A percentile compares a stretch with the other conserved stretches of the same genome.
phyloP scores from a whole-genome alignment of 1,140 invertebrate species.

The Pachyrhynchus sulphureomaculatus region DNA sequence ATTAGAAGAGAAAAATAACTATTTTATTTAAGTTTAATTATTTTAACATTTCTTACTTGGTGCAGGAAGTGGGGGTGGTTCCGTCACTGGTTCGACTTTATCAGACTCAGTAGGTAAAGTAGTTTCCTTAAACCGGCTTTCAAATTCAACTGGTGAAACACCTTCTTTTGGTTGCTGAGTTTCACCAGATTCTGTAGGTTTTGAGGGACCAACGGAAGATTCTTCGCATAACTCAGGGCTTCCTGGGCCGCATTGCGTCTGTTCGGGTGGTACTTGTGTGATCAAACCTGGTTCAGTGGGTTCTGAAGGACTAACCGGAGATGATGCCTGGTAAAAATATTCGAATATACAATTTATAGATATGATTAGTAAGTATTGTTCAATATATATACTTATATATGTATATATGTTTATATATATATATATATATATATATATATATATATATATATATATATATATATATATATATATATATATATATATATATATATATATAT shows the following conservation, averaged over 20 bases:
- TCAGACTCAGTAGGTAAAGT: background rate
- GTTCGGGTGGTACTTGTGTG: background rate
- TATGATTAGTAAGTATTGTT: background rate
- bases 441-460: no score
- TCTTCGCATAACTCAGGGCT: background rate
- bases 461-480: no score
- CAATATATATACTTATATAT: background rate
- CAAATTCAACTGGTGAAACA: background rate
- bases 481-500: no score
- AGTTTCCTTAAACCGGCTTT: conserved; percentile 16
- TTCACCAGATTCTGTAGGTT: background rate
- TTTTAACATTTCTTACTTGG: conserved; percentile 9
- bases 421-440: no score
- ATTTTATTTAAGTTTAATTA: no score
- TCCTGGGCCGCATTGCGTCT: conserved; percentile 2
- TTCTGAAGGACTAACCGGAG: background rate
- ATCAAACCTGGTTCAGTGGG: background rate
- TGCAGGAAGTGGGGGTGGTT: conserved; percentile 3
- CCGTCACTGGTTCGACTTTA: conserved; percentile 16
- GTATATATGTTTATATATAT: background rate
- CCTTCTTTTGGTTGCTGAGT: background rate
- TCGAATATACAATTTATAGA: background rate
- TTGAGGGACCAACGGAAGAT: background rate
- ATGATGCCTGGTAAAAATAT: background rate
- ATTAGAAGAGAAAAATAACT: no score